Percentiles rank a stretch among this genome's conserved stretches.
Conservation (phyloP, 2,113 vertebrate species). For the Pungitius pungitius region DNA sequence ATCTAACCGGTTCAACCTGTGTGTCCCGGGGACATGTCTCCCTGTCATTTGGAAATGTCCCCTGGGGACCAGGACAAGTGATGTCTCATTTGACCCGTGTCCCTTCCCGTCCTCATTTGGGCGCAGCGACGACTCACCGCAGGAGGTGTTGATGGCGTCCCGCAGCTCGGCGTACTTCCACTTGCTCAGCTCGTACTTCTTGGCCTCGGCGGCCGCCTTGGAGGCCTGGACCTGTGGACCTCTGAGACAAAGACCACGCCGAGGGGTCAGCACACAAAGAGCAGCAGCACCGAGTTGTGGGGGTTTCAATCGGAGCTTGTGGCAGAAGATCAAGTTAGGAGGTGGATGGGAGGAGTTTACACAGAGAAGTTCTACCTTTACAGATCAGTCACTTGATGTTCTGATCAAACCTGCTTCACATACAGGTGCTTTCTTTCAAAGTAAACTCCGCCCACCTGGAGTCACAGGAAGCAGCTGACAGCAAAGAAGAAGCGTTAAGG, state of each 20-base stretch:
- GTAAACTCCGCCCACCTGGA: constrained; percentile 45
- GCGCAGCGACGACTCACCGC: constrained; percentile 82
- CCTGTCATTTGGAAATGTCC: not conserved
- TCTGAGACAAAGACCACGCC: constrained; percentile 70
- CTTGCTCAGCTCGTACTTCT: constrained; percentile 96
- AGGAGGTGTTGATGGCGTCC: constrained; percentile 97
- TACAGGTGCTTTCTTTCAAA: too few species aligned
- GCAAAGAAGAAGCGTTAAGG: not conserved
- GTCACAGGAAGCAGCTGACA: not conserved
- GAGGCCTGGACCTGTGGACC: constrained; percentile 89
- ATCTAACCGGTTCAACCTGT: too few species aligned
- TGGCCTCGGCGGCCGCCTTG: constrained; percentile 87
- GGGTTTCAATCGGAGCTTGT: too few species aligned
- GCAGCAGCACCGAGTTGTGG: not conserved
- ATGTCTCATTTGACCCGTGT: not conserved
- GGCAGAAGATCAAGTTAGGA: too few species aligned
- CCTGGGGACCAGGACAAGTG: not conserved
- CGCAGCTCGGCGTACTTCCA: constrained; percentile 98
- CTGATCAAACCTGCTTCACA: too few species aligned
- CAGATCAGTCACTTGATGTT: too few species aligned
- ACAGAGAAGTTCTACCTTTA: not conserved
- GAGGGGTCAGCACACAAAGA: constrained; percentile 16
- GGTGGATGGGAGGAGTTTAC: constrained; percentile 43
- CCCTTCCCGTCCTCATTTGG: not conserved
- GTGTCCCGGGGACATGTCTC: too few species aligned